These are phyloP conservation scores for Chiloscyllium plagiosum DNA, from an alignment of 2,113 vertebrate genomes.

Conservation along the genomic window DNA sequence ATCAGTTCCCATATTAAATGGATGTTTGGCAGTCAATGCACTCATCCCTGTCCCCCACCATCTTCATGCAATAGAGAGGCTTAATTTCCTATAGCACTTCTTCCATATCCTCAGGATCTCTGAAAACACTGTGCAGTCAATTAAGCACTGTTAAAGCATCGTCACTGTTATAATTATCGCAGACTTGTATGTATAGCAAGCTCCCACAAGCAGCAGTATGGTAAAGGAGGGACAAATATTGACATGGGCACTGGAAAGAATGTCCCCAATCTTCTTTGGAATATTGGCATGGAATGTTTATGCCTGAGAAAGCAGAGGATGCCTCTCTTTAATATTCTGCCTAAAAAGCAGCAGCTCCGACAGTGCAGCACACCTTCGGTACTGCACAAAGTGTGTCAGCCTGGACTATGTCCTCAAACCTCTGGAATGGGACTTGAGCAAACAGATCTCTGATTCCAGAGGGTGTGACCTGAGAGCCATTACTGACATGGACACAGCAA, in stretches of 20 bases:
- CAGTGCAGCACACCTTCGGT: background rate
- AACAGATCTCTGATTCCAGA: too few relatives aligned
- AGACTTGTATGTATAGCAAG: background rate
- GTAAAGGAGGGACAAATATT: background rate
- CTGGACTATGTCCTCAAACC: background rate
- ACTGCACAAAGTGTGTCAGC: background rate
- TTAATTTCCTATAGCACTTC: background rate
- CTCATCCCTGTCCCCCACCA: background rate
- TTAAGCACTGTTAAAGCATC: background rate
- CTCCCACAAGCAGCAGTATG: background rate
- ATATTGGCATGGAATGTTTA: background rate
- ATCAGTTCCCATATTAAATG: background rate
- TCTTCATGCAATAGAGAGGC: background rate
- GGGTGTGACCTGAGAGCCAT: background rate
- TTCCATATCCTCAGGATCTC: background rate
- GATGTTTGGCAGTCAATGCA: background rate
- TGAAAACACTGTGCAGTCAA: background rate
- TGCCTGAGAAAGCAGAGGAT: too few relatives aligned
- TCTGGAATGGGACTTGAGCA: background rate
- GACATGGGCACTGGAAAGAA: background rate
- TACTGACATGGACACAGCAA: background rate
- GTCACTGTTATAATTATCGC: background rate
- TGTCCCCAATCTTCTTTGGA: background rate
- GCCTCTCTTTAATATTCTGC: background rate
- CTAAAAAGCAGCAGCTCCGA: background rate